A percentile compares a stretch with the other conserved stretches of the same genome.
phyloP scores from a whole-genome alignment of 1,140 invertebrate species.

The Heliconius congener region DNA sequence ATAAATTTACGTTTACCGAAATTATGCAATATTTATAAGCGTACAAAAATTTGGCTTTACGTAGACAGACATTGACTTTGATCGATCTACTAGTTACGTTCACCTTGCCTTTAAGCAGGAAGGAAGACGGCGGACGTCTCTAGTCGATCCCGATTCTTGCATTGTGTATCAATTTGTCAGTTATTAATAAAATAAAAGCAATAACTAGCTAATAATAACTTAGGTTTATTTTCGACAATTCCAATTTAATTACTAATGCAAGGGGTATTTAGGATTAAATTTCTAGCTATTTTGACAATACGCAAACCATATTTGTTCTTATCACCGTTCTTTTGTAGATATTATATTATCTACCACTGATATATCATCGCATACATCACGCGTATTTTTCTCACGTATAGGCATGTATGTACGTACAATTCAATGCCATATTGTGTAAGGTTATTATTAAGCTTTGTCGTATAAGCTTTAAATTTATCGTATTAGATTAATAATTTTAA shows the following conservation, averaged over 20 bases:
- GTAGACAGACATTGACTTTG: conserved; percentile 3
- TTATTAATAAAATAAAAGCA: neutral
- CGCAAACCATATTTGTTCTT: conserved; percentile 53
- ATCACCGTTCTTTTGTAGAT: conserved; percentile 58
- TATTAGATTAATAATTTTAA: conserved; percentile 3
- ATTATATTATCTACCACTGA: conserved; percentile 61
- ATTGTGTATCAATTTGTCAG: neutral
- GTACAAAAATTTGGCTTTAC: neutral
- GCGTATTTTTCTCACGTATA: conserved; percentile 20
- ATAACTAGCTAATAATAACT: too few relatives aligned
- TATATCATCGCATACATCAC: conserved; percentile 39
- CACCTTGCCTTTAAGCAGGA: neutral
- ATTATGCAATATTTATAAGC: neutral
- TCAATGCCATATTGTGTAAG: conserved; percentile 40
- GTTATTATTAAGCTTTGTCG: conserved; percentile 32
- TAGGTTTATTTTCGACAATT: neutral
- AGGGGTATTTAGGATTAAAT: neutral
- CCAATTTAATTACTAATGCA: neutral
- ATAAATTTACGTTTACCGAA: neutral
- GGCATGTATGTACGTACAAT: conserved; percentile 29
- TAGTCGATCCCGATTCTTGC: neutral
- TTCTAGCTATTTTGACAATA: conserved; percentile 48
- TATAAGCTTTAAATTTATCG: conserved; percentile 40
- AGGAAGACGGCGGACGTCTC: neutral
- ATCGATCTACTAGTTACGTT: neutral